Percentiles rank a stretch among this genome's conserved stretches.
Evolutionary conservation across 1,140 invertebrate species (phyloP).

Genomic region (Triops cancriformis): DNA sequence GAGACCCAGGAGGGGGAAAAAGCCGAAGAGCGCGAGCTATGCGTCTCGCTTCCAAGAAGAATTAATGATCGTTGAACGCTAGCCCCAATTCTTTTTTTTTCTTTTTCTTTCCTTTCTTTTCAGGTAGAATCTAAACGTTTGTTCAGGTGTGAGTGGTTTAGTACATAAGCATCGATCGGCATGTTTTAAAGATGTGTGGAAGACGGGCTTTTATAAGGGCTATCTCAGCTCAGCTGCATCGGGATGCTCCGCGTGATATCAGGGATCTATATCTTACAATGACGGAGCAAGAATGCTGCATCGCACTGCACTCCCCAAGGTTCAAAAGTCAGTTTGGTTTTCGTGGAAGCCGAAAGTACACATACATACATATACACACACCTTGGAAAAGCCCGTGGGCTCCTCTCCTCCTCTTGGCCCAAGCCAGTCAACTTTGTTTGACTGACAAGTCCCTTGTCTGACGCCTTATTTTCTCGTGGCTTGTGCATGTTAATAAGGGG

Average conservation of each 20-base stretch:
- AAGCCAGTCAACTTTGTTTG: not conserved
- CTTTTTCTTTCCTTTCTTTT: not conserved
- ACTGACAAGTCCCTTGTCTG: constrained; percentile 12
- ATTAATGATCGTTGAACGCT: no score
- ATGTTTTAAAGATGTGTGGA: not conserved
- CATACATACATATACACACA: not conserved
- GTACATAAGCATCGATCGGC: not conserved
- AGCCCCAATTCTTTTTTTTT: no score
- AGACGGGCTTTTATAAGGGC: not conserved
- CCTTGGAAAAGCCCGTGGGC: no score
- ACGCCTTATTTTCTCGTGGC: not conserved
- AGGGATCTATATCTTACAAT: not conserved
- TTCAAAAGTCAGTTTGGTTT: constrained; percentile 11
- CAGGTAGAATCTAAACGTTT: not conserved
- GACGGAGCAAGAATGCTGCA: constrained; percentile 12
- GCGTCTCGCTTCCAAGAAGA: no score
- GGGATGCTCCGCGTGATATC: not conserved
- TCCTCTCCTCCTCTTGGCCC: not conserved
- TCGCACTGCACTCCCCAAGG: not conserved
- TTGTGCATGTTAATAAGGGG: constrained; percentile 10
- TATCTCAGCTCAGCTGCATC: not conserved
- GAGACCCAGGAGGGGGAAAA: no score
- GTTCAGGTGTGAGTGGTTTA: not conserved
- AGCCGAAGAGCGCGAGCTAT: no score
- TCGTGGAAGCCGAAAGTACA: not conserved